Percentiles rank a stretch among this genome's conserved stretches.
Conservation (phyloP, 2,797 vertebrate species). For the Otolemur crassicaudatus region DNA sequence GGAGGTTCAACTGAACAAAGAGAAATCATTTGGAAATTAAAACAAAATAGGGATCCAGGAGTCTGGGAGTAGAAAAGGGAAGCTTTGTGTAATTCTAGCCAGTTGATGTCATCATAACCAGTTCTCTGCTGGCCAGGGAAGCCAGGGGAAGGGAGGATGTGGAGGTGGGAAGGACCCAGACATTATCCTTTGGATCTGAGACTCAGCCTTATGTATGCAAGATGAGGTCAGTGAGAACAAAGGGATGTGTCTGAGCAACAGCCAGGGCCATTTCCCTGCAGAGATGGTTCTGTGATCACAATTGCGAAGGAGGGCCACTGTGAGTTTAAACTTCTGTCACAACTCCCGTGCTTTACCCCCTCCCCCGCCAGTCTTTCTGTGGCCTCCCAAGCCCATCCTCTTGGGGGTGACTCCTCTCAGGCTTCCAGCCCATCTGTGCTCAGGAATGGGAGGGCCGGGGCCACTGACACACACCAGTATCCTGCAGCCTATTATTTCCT, state of each 20-base stretch:
- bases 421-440: constrained; percentile 88
- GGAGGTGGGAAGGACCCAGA: constrained; percentile 46
- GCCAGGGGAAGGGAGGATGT: neutral
- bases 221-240: constrained; percentile 81
- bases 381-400: constrained; percentile 79
- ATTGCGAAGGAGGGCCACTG: constrained; percentile 65
- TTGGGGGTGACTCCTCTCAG: constrained; percentile 80
- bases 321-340: constrained; percentile 78
- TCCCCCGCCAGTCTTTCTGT: constrained; percentile 67
- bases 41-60: constrained; percentile 66
- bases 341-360: neutral
- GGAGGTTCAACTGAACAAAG: constrained; percentile 20
- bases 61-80: constrained; percentile 74
- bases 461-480: constrained; percentile 91
- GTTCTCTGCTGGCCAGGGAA: constrained; percentile 17
- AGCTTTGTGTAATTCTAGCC: constrained; percentile 77
- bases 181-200: constrained; percentile 24
- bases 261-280: constrained; percentile 80
- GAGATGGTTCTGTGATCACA: constrained; percentile 57
- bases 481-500: constrained; percentile 93
- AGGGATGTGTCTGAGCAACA: constrained; percentile 67
- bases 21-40: constrained; percentile 71
- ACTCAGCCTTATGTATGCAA: neutral
- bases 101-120: constrained; percentile 71
- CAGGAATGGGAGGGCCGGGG: constrained; percentile 92